phyloP scores from a whole-genome alignment of 2,888 invertebrate species.

The Drosophila kanekoi region DNA sequence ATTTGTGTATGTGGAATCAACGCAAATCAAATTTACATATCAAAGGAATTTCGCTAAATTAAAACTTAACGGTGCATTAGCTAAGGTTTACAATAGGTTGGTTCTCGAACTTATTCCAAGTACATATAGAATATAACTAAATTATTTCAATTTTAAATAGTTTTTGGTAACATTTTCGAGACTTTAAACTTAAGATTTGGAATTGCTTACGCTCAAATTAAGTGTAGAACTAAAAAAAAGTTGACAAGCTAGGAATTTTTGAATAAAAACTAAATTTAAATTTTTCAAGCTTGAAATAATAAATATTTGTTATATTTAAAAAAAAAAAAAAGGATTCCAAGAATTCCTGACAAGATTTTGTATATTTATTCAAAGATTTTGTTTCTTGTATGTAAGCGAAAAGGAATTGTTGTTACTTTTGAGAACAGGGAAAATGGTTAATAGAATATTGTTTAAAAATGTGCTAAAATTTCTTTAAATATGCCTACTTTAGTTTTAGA shows the following conservation, averaged over 20 bases:
- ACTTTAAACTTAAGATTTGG: neutral
- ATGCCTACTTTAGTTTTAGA: neutral
- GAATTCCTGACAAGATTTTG: too few relatives aligned
- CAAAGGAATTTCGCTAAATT: constrained; percentile 60
- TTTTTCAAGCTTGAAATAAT: too few relatives aligned
- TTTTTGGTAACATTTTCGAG: neutral
- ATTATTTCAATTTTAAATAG: neutral
- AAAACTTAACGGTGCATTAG: constrained; percentile 40
- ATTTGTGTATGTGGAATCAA: constrained; percentile 68
- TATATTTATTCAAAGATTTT: too few relatives aligned
- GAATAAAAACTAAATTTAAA: too few relatives aligned
- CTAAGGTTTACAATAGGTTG: constrained; percentile 42
- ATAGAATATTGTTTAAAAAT: neutral
- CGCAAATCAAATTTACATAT: constrained; percentile 71
- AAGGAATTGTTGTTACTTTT: neutral
- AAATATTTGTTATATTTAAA: too few relatives aligned
- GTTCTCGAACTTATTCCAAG: constrained; percentile 23
- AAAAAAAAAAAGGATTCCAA: too few relatives aligned
- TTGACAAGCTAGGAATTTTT: too few relatives aligned
- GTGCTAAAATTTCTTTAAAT: neutral
- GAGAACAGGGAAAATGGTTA: too few relatives aligned
- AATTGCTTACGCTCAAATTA: neutral
- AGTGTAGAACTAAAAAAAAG: neutral
- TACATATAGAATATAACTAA: too few relatives aligned
- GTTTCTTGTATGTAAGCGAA: too few relatives aligned